Evolutionary conservation across 1,140 invertebrate species (phyloP).

Genomic region (Parapsyche elsis): DNA sequence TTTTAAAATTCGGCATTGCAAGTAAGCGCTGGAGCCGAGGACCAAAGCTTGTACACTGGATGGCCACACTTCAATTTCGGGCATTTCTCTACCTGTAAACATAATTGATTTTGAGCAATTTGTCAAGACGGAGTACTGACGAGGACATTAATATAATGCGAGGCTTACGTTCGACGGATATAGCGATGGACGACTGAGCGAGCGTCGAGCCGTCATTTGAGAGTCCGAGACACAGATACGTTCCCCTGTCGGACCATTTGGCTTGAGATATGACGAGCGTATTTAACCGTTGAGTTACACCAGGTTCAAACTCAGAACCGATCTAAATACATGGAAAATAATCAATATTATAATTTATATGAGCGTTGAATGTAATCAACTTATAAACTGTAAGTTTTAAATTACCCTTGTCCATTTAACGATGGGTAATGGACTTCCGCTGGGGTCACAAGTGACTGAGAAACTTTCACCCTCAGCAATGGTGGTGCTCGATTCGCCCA

Average conservation of each 20-base stretch:
- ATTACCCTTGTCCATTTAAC: slow-evolving; percentile 85
- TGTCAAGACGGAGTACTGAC: no score
- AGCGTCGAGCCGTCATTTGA: slow-evolving; percentile 67
- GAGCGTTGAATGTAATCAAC: background rate
- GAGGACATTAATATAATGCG: background rate
- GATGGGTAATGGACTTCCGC: slow-evolving; percentile 74
- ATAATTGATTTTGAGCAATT: no score
- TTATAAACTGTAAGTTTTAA: background rate
- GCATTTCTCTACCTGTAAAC: slow-evolving; percentile 79
- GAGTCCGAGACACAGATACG: slow-evolving; percentile 80
- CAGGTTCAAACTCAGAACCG: slow-evolving; percentile 67
- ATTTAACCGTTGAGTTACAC: slow-evolving; percentile 75
- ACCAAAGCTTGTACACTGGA: slow-evolving; percentile 70
- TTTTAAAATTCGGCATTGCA: slow-evolving; percentile 80
- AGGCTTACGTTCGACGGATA: slow-evolving; percentile 88
- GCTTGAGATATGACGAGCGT: slow-evolving; percentile 77
- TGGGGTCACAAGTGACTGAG: slow-evolving; percentile 79
- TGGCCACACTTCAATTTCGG: slow-evolving; percentile 83
- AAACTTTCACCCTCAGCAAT: slow-evolving; percentile 84
- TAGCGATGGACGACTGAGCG: slow-evolving; percentile 75
- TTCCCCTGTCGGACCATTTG: slow-evolving; percentile 79
- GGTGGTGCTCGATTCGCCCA: slow-evolving; percentile 72
- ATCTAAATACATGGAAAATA: slow-evolving; percentile 54
- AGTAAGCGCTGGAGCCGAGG: slow-evolving; percentile 75
- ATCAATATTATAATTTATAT: slow-evolving; percentile 14